Conservation (phyloP, 2,888 invertebrate species). For the Dromius quadrimaculatus region DNA sequence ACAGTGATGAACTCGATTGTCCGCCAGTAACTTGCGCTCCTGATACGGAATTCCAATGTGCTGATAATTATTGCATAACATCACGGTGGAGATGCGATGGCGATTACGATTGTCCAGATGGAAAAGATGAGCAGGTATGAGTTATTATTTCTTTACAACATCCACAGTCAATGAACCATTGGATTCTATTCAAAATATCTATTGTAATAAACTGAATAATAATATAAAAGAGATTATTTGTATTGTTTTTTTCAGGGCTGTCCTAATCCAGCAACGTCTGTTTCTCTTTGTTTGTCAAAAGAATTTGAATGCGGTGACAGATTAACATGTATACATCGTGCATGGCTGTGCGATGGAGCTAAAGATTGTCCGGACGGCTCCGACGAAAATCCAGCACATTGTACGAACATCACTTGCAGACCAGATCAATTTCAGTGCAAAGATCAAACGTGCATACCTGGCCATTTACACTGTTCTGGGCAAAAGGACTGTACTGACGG, state of each 20-base stretch:
- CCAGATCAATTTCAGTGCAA: conserved; percentile 90
- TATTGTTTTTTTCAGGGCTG: conserved; percentile 71
- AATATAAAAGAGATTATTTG: too few species aligned
- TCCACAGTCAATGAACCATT: conserved; percentile 5
- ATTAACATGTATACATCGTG: conserved; percentile 82
- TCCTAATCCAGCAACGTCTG: conserved; percentile 66
- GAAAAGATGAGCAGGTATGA: conserved; percentile 81
- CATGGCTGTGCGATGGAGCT: conserved; percentile 89
- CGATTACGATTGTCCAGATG: conserved; percentile 86
- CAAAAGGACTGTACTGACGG: conserved; percentile 84
- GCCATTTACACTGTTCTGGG: conserved; percentile 86
- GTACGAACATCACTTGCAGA: conserved; percentile 82
- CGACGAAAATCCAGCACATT: conserved; percentile 78
- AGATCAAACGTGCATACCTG: conserved; percentile 83
- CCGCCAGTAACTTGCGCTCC: conserved; percentile 77
- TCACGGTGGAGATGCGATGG: conserved; percentile 89
- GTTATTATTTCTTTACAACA: conserved; percentile 1
- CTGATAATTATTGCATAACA: conserved; percentile 82
- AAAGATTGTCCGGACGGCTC: conserved; percentile 85
- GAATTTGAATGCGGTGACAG: conserved; percentile 87
- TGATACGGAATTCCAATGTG: conserved; percentile 80
- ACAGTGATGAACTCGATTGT: conserved; percentile 84
- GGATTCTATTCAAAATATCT: conserved; percentile 11
- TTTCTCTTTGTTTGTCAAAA: conserved; percentile 76
- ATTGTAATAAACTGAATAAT: too few species aligned